Conservation (phyloP, 2,113 vertebrate genomes). For the Potamarius usumacintae region DNA sequence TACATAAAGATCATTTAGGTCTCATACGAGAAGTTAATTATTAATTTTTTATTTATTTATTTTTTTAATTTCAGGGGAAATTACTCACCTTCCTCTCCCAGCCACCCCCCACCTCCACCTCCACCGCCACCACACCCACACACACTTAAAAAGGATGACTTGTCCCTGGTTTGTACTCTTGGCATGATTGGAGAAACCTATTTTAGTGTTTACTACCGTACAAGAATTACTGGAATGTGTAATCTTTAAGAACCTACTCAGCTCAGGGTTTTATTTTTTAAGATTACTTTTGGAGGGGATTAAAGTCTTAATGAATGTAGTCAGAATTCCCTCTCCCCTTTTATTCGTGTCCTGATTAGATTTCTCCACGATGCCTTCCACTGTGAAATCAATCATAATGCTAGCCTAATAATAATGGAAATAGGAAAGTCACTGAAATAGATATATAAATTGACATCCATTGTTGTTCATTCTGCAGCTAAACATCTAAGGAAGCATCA, state of each 20-base stretch:
- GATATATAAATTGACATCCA: background rate
- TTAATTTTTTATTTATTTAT: too few relatives aligned
- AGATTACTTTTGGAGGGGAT: background rate
- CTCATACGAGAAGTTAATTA: too few relatives aligned
- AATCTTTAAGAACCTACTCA: background rate
- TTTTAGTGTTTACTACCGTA: background rate
- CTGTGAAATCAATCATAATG: background rate
- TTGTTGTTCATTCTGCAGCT: background rate
- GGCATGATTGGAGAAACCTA: background rate
- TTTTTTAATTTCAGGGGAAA: too few relatives aligned
- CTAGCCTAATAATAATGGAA: background rate
- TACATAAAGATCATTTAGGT: too few relatives aligned
- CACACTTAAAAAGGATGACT: too few relatives aligned
- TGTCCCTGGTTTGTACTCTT: background rate
- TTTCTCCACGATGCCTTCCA: background rate
- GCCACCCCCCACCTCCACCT: too few relatives aligned
- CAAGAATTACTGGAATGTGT: background rate
- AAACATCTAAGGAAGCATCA: background rate
- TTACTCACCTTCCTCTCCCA: too few relatives aligned
- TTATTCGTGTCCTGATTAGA: background rate
- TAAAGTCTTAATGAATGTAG: background rate
- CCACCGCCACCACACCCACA: too few relatives aligned
- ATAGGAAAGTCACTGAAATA: background rate
- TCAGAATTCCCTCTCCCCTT: background rate
- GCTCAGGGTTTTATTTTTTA: background rate